Conservation (phyloP, 2,888 invertebrate genomes). For the Caenorhabditis afra region DNA sequence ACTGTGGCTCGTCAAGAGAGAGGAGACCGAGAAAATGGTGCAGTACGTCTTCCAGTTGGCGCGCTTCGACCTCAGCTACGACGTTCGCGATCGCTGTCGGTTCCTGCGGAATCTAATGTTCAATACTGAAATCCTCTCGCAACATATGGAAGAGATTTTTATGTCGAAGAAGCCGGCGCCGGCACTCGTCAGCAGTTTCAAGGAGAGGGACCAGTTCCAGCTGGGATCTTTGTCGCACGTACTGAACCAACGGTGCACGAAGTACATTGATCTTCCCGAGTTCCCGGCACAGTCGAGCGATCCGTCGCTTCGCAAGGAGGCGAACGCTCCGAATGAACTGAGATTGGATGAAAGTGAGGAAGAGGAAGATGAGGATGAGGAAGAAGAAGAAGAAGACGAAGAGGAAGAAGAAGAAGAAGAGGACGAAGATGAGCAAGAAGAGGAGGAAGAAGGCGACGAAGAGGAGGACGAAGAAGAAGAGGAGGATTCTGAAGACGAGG, state of each 20-base stretch:
- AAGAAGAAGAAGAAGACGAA: constrained; percentile 69
- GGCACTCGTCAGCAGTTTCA: constrained; percentile 86
- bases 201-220: constrained; percentile 90
- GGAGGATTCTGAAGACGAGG: constrained; percentile 52
- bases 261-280: constrained; percentile 91
- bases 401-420: constrained; percentile 59
- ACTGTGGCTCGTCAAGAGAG: constrained; percentile 90
- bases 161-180: constrained; percentile 95
- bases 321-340: constrained; percentile 58
- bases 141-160: constrained; percentile 88
- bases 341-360: constrained; percentile 67
- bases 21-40: constrained; percentile 90
- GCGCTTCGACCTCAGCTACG: constrained; percentile 97
- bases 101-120: constrained; percentile 90
- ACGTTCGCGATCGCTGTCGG: constrained; percentile 92
- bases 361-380: constrained; percentile 72
- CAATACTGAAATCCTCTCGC: constrained; percentile 80
- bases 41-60: constrained; percentile 95
- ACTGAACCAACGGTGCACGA: constrained; percentile 89
- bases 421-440: constrained; percentile 50
- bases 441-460: constrained; percentile 47
- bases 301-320: constrained; percentile 60
- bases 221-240: constrained; percentile 96
- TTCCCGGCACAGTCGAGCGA: constrained; percentile 85
- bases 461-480: constrained; percentile 55